Base-by-base conservation (phyloP, 2,113 vertebrate genomes). In the Tonatia bakeri region DNA sequence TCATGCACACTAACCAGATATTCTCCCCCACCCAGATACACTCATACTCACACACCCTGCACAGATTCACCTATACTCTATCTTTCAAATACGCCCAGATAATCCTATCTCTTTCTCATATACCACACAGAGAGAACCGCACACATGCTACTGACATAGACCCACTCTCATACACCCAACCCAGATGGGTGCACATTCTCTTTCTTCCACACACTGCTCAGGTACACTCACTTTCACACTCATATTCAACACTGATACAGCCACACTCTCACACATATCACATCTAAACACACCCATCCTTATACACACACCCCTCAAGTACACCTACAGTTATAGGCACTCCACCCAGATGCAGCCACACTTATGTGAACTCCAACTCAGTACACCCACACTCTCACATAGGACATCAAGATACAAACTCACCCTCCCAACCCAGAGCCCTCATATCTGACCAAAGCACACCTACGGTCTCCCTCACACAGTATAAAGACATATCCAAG, bases 261-360 rank as follows among this genome's bases (percentile, higher is more conserved):
- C 73, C 73, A 92, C 20, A 91, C 47, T 31, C n/a, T 93, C 80
- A 80, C 83, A 95, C 76, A 92, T 45, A 94, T 81, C 43, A 40
- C 40, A 82, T 85, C n/a, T 85, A 93, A 87, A 91, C 67, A 92
- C 14, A 88, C 43, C 28, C 40, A 84, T 82, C 33, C 13, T 81
- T 33, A 90, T 81, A 83, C 40, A 87, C 36, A 76, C 40, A 40
- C 54, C 90, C 45, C 54, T 94, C 75, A 91, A 95, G 94, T 70
- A 80, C n/a, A 86, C 72, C 56, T 88, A 84, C 70, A 76, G 17
- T 79, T 67, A 90, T 12, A 84, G 38, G 45, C 43, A 92, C 28
- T 87, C 64, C 67, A 91, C 59, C 72, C 54, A 94, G 43, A 82
- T 54, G 91, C 50, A 91, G 79, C 56, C 73, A 96, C 50, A 90